Base-by-base conservation (phyloP, 1,140 invertebrate genomes). In the Potamilus streckersoni region DNA sequence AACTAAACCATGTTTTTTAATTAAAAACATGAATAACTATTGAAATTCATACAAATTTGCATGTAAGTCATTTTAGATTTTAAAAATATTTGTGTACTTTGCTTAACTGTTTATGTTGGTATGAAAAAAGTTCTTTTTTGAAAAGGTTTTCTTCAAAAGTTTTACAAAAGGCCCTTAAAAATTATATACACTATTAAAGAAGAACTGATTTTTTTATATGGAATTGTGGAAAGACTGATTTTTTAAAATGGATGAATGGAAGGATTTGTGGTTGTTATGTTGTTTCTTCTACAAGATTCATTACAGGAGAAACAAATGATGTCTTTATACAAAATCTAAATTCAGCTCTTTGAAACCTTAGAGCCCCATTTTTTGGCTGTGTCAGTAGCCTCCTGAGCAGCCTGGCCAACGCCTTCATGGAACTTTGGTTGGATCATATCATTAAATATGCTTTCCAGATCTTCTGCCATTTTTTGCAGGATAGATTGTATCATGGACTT, bases 391-490 rank as follows among this genome's bases (percentile, higher is more conserved):
- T 67, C 66, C 49, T 17, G n/a, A 15, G 20, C 31, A 13, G 73
- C 79, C 23, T 71, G 64, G 11, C 56, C 23, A 1, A 70, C 68
- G 6, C 79, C 79, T 64, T 76, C 62, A 27, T 63, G 62, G 59
- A 77, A 19, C 59, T 80, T 76, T 16, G 23, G 74, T 60, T 60
- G 17, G 14, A 80, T 62, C 58, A 71, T 76, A 19, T 67, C 65
- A 64, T 77, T 66, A 70, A 80, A 80, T n/a, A 74, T 23, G 16
- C 15, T 64, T 20, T 74, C 73, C 23, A 79, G 71, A 20, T 79
- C 77, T 14, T n/a, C n/a, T 2, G 56, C 56, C 14, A 79, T 23
- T 15, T 63, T 59, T 17, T 70, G 49, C n/a, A 77, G 6, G 16
- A 73, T 57, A 17, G 76, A 66, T 6, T 69, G 62, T 17, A 74